Base-by-base conservation (phyloP, 2,888 invertebrate genomes). In the Lasioglossum morio region DNA sequence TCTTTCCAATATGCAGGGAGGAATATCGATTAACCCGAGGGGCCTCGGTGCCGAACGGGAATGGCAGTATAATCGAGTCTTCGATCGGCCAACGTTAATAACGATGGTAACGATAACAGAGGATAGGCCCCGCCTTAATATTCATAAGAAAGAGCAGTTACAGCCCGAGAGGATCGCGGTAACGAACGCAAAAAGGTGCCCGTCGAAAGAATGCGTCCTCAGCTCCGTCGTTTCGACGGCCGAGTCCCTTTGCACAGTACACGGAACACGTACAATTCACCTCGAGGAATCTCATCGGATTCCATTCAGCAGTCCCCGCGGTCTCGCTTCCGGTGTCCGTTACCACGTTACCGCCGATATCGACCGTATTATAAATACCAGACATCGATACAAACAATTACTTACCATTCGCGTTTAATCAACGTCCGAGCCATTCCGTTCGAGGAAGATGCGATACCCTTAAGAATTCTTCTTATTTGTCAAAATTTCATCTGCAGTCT, bases 271-370 rank as follows among this genome's bases (percentile, higher is more conserved):
- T 66, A 66, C 66, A 66, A 46, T 72, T 19, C 43, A 19, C 46
- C 72, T 40, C 53, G 43, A 14, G 40, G 72, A 76, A 86, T 78
- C 82, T 63, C 30, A 63, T 76, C 43, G 30, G 63, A 76, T 46
- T 23, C 30, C 76, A 30, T 63, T 37, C 30, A 40, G 8, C 3
- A 10, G 2, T 5, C 27, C 16, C 16, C 27, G 60, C 27, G 46
- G 72, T 46, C 30, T 2, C n/a, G 12, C 43, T 63, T n/a, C 5
- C 30, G 60, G 57, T 5, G 16, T n/a, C 60, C 30, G 63, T 82
- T 78, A 46, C 75, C 14, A 14, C 30, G 63, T 82, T 77, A 46
- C 75, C 14, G 12, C 23, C 30, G 40, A 77, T 75, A 79, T 77
- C 34, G 75, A 37, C 37, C 14, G 60, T 60, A 27, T 27, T 16